Conservation (phyloP, 92 coral and sea anemone species). For the Porites rus region DNA sequence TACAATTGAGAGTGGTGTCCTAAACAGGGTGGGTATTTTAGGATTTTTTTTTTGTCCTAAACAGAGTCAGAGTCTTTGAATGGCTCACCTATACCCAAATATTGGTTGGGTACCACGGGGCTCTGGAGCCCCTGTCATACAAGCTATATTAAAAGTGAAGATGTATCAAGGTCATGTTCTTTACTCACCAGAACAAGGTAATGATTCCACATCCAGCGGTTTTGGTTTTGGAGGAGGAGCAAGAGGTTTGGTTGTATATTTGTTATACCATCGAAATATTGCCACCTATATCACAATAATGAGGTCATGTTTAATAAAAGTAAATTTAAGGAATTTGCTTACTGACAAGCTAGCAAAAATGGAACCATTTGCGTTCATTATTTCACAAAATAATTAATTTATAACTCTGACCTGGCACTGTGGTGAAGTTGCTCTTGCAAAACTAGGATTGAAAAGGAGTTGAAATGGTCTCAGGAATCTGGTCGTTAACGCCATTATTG, state of each 20-base stretch:
- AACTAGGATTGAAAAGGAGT: background rate
- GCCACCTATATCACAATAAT: conserved; percentile 6
- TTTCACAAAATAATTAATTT: background rate
- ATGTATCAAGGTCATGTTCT: background rate
- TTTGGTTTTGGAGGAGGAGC: conserved; percentile 70
- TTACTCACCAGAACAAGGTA: conserved; percentile 76
- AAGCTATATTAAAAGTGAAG: no score
- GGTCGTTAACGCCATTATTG: conserved; percentile 7
- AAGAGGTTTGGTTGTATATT: conserved; percentile 47
- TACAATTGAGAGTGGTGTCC: no score
- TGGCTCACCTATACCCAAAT: no score
- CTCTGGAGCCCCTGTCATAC: no score
- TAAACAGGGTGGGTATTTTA: no score
- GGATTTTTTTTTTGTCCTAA: no score
- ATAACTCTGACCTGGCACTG: conserved; percentile 24
- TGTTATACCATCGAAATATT: conserved; percentile 26
- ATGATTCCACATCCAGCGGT: conserved; percentile 54
- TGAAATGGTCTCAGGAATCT: conserved; percentile 16
- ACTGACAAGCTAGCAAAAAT: background rate
- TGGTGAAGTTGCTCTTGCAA: background rate
- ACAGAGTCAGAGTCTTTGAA: no score
- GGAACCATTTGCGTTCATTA: background rate
- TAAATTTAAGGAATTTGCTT: no score
- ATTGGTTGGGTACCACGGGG: no score
- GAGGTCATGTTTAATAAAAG: background rate